Evolutionary conservation across 2,888 invertebrate species (phyloP).

Genomic region (Amiota minor): DNA sequence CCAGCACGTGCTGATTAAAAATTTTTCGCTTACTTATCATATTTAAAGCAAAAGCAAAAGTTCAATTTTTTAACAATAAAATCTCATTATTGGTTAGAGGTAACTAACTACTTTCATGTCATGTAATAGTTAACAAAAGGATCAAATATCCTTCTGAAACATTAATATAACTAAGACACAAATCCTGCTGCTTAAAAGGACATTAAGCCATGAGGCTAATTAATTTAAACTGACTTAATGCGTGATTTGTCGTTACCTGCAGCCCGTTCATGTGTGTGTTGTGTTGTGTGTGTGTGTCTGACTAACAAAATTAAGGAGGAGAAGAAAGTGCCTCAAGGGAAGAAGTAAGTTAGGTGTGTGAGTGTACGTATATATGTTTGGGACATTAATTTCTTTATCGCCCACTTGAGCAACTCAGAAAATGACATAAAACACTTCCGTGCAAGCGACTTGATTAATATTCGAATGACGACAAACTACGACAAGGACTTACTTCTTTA

Average conservation of each 20-base stretch:
- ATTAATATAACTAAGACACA: too few relatives aligned
- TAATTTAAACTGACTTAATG: slow-evolving; percentile 20
- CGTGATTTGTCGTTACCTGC: neutral
- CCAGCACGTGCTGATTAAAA: too few relatives aligned
- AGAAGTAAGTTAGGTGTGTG: neutral
- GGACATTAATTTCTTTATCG: slow-evolving; percentile 22
- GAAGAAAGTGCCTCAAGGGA: too few relatives aligned
- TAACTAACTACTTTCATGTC: too few relatives aligned
- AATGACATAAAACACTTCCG: slow-evolving; percentile 29
- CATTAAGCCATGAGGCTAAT: slow-evolving; percentile 11
- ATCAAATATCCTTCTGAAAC: too few relatives aligned
- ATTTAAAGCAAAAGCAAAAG: too few relatives aligned
- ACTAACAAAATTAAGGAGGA: too few relatives aligned
- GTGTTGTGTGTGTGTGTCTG: neutral
- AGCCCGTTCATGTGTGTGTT: neutral
- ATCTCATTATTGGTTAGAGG: too few relatives aligned
- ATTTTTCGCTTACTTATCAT: too few relatives aligned
- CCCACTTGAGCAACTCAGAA: slow-evolving; percentile 13
- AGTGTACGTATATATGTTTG: neutral
- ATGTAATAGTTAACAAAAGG: too few relatives aligned
- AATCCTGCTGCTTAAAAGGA: slow-evolving; percentile 3
- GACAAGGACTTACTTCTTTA: neutral
- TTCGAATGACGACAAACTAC: slow-evolving; percentile 32
- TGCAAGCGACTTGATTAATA: slow-evolving; percentile 39
- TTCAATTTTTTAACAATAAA: too few relatives aligned